These are phyloP conservation scores for Diplolepis rosae DNA, from an alignment of 2,888 invertebrate genomes.

Conservation along the genomic window DNA sequence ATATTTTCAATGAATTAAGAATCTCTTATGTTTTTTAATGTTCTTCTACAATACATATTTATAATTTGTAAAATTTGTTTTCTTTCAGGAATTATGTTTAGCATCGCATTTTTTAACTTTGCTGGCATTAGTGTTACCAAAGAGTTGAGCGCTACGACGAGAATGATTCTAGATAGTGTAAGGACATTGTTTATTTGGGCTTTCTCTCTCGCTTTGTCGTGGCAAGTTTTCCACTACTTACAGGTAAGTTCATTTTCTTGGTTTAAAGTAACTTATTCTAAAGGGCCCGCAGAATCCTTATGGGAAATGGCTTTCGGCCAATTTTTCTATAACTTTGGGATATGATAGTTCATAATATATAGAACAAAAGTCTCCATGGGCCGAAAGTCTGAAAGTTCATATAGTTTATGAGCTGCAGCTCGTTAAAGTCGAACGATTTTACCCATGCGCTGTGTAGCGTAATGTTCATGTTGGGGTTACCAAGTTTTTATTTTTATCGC, in stretches of 20 bases:
- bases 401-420: too few species aligned
- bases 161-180: conserved; percentile 92
- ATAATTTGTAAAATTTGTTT: conserved; percentile 58
- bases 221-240: conserved; percentile 87
- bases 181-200: conserved; percentile 94
- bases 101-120: conserved; percentile 95
- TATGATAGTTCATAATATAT: too few species aligned
- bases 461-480: too few species aligned
- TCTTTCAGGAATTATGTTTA: conserved; percentile 83
- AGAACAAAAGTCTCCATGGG: too few species aligned
- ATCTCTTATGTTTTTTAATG: background rate
- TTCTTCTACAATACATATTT: background rate
- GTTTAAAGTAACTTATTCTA: too few species aligned
- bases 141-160: conserved; percentile 92
- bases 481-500: too few species aligned
- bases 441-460: too few species aligned
- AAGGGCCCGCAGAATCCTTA: too few species aligned
- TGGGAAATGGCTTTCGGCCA: too few species aligned
- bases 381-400: too few species aligned
- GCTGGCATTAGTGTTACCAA: conserved; percentile 94
- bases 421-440: too few species aligned
- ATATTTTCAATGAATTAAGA: background rate
- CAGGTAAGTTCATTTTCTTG: conserved; percentile 78
- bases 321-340: too few species aligned
- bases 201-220: conserved; percentile 82